A percentile compares a stretch with the other conserved stretches of the same genome.
Evolutionary conservation across 2,113 vertebrate genomes (phyloP).

Genomic region (Bubo bubo): DNA sequence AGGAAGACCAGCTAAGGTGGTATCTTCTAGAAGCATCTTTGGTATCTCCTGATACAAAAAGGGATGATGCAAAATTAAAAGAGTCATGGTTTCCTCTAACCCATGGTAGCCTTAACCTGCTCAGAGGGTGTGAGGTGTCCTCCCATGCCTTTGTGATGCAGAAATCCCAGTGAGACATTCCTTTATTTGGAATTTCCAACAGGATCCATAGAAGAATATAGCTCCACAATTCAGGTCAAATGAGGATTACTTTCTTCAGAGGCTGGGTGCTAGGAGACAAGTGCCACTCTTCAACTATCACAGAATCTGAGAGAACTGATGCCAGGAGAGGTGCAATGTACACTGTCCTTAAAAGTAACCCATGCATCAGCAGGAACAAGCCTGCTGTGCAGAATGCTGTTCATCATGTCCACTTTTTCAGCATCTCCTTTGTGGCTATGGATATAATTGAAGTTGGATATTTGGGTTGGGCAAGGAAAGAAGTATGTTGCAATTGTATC

Average conservation of each 20-base stretch:
- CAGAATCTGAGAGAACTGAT: background rate
- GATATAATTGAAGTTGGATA: background rate
- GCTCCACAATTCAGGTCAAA: background rate
- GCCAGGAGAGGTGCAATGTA: background rate
- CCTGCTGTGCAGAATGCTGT: background rate
- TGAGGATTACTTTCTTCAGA: background rate
- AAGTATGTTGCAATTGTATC: background rate
- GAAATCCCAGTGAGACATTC: background rate
- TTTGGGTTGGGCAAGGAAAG: background rate
- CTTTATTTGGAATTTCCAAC: background rate
- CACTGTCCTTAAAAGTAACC: background rate
- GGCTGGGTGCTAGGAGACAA: background rate
- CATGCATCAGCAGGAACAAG: background rate
- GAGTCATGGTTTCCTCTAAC: background rate
- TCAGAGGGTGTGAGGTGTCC: background rate
- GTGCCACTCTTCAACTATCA: background rate
- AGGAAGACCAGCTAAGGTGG: background rate
- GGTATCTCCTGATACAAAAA: background rate
- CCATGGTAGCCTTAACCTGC: rapidly evolving
- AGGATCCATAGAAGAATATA: background rate
- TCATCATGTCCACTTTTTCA: background rate
- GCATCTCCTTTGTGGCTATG: background rate
- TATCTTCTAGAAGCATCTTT: background rate
- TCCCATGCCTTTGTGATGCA: background rate
- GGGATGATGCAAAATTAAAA: background rate